Evolutionary conservation across 92 coral and sea anemone genomes (phyloP).

Genomic region (Porites lobata): DNA sequence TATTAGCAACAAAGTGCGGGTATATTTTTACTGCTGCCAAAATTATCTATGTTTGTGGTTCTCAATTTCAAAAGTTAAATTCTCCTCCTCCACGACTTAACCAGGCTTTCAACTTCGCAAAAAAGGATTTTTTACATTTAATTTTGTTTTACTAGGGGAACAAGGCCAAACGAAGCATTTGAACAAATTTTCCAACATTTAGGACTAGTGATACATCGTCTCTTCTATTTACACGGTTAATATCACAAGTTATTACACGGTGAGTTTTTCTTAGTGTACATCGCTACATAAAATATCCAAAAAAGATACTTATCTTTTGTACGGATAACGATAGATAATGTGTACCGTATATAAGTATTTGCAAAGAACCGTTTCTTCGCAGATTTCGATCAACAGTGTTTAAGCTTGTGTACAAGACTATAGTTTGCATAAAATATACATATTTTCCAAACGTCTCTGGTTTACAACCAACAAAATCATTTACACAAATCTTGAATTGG

Average conservation of each 20-base stretch:
- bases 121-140: too few species aligned
- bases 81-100: too few species aligned
- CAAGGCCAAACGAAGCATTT: neutral
- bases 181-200: neutral
- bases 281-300: neutral
- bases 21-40: neutral
- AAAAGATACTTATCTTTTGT: neutral
- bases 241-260: neutral
- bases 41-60: neutral
- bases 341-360: too few species aligned
- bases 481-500: too few species aligned
- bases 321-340: neutral
- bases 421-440: too few species aligned
- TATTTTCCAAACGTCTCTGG: too few species aligned
- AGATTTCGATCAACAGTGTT: neutral
- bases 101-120: neutral
- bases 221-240: constrained; percentile 13
- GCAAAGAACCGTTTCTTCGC: neutral
- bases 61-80: neutral
- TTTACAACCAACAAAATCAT: too few species aligned
- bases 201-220: neutral
- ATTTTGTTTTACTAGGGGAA: neutral
- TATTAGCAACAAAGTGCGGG: constrained; percentile 2
- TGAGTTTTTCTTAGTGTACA: neutral
- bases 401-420: too few species aligned